These are phyloP conservation scores for Arctia plantaginis DNA, from an alignment of 2,888 invertebrate genomes.

Conservation along the genomic window DNA sequence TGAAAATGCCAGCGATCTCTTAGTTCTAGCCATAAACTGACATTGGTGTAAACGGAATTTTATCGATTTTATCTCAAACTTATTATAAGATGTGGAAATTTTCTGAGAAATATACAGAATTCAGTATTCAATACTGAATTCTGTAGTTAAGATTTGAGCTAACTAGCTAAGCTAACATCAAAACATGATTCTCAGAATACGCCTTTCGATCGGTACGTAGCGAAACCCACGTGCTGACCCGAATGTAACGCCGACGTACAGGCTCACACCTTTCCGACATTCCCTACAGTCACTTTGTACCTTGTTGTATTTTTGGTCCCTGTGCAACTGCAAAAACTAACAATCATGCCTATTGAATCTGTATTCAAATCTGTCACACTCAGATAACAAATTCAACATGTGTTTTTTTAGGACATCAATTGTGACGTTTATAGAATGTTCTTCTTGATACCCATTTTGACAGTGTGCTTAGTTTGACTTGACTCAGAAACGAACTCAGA, in stretches of 20 bases:
- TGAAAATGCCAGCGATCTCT: background rate
- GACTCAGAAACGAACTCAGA: background rate
- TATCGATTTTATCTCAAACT: background rate
- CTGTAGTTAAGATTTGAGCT: background rate
- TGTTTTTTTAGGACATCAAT: background rate
- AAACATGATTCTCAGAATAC: constrained; percentile 22
- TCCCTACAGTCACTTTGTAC: constrained; percentile 39
- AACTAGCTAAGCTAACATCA: background rate
- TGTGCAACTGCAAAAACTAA: constrained; percentile 17
- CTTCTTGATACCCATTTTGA: background rate
- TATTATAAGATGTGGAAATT: background rate
- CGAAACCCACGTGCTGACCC: constrained; percentile 71
- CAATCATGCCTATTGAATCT: background rate
- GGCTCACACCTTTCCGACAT: constrained; percentile 55
- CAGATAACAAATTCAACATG: background rate
- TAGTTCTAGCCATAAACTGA: background rate
- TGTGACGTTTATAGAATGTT: too few species aligned
- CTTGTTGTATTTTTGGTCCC: constrained; percentile 30
- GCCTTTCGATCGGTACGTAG: constrained; percentile 34
- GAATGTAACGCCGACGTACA: constrained; percentile 69
- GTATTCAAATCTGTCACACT: background rate
- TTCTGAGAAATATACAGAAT: too few species aligned
- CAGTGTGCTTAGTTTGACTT: background rate
- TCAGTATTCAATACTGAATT: background rate
- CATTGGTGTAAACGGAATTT: background rate